Percentiles rank a stretch among this genome's conserved stretches.
These are phyloP conservation scores for Stegophylla sp. DNA, from an alignment of 2,888 invertebrate genomes.

Conservation along the genomic window DNA sequence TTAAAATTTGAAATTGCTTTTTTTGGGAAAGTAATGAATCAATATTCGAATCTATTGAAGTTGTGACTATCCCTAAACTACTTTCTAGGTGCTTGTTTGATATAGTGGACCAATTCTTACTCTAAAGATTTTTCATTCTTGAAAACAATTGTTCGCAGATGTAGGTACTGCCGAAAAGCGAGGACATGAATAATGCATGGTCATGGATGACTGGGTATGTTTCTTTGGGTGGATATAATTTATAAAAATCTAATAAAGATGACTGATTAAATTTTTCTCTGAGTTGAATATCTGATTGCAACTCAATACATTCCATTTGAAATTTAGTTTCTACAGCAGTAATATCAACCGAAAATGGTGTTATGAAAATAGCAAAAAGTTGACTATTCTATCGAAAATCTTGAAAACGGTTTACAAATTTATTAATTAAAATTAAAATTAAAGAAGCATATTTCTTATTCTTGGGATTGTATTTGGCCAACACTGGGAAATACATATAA, in stretches of 20 bases:
- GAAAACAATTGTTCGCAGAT: background rate
- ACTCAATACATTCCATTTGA: no score
- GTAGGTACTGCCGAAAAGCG: background rate
- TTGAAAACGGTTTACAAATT: no score
- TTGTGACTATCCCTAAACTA: background rate
- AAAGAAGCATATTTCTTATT: no score
- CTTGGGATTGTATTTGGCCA: no score
- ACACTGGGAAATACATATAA: no score
- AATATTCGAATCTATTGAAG: background rate
- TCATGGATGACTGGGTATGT: background rate
- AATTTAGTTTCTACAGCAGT: no score
- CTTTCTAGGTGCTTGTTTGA: background rate
- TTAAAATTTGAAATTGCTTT: background rate
- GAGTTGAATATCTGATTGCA: no score
- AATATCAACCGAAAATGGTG: no score
- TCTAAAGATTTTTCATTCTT: background rate
- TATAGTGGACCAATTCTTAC: background rate
- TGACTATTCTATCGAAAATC: no score
- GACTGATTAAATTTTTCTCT: no score
- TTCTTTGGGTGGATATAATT: background rate
- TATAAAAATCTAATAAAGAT: background rate
- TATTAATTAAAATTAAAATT: no score
- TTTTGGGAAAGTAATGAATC: background rate
- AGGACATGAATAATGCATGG: background rate
- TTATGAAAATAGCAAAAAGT: no score